These are phyloP conservation scores for Aelia acuminata DNA, from an alignment of 2,888 invertebrate genomes.

Conservation along the genomic window DNA sequence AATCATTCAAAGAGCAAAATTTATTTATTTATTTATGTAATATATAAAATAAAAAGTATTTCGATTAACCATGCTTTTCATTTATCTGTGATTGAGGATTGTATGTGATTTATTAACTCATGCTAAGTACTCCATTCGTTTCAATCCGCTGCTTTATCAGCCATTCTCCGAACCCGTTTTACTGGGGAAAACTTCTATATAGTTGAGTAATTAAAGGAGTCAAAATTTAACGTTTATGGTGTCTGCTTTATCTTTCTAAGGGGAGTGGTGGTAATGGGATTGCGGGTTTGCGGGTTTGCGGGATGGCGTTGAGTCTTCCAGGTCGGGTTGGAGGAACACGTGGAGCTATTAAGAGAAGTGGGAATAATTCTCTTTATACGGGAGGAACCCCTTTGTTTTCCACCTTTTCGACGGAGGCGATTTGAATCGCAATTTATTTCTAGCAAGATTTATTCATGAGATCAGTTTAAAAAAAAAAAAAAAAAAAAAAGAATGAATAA, in stretches of 20 bases:
- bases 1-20: no score
- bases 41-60: no score
- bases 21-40: no score
- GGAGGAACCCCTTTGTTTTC: neutral
- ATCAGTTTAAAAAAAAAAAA: neutral
- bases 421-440: slow-evolving; percentile 11
- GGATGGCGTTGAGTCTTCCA: neutral
- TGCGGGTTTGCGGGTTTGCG: neutral
- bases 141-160: no score
- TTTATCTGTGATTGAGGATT: no score
- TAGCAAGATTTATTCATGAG: slow-evolving; percentile 16
- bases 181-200: neutral
- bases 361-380: slow-evolving; percentile 21
- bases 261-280: no score
- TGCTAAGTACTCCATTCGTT: no score
- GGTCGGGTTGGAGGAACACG: neutral
- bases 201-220: neutral
- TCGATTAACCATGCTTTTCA: no score
- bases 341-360: neutral
- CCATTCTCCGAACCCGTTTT: neutral
- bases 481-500: no score
- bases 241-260: neutral
- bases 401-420: neutral
- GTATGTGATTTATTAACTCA: no score
- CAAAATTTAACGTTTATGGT: neutral